Percentiles rank a stretch among this genome's conserved stretches.
Conservation (phyloP, 2,797 vertebrate species). For the Rachycentron canadum region DNA sequence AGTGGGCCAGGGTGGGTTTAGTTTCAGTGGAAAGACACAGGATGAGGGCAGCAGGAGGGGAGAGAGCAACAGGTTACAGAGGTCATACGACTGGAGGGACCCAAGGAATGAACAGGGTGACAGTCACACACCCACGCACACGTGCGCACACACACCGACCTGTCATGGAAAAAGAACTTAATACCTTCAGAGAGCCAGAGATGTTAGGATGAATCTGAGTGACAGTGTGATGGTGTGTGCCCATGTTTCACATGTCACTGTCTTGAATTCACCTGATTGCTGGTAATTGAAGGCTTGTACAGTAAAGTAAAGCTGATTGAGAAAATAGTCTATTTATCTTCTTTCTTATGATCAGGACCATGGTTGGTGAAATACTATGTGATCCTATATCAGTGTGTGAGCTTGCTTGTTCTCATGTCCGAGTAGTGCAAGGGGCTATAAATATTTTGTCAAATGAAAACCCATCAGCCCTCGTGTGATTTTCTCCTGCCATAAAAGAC, state of each 20-base stretch:
- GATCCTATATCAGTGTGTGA: neutral
- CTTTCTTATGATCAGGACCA: neutral
- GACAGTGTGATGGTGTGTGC: constrained; percentile 50
- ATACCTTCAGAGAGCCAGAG: constrained; percentile 62
- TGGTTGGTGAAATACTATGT: neutral
- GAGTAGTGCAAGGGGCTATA: constrained; percentile 38
- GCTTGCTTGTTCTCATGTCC: constrained; percentile 9
- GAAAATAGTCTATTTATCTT: neutral
- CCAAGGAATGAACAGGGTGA: constrained; percentile 45
- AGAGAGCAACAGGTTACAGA: constrained; percentile 60
- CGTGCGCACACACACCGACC: constrained; percentile 14
- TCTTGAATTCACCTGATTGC: constrained; percentile 27
- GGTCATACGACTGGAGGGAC: constrained; percentile 60
- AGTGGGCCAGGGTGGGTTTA: constrained; percentile 43
- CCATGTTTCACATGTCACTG: constrained; percentile 45
- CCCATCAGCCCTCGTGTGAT: constrained; percentile 30
- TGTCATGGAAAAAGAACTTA: constrained; percentile 73
- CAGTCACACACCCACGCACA: constrained; percentile 28
- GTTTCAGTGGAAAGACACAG: constrained; percentile 61
- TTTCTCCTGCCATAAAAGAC: constrained; percentile 42
- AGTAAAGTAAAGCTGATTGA: constrained; percentile 2
- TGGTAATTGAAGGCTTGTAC: neutral
- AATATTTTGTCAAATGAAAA: constrained; percentile 41
- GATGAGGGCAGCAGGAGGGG: constrained; percentile 18
- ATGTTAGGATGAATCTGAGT: constrained; percentile 58